Percentiles rank a stretch among this genome's conserved stretches.
Evolutionary conservation across 2,888 invertebrate genomes (phyloP).

Genomic region (Drosophila koepferae): DNA sequence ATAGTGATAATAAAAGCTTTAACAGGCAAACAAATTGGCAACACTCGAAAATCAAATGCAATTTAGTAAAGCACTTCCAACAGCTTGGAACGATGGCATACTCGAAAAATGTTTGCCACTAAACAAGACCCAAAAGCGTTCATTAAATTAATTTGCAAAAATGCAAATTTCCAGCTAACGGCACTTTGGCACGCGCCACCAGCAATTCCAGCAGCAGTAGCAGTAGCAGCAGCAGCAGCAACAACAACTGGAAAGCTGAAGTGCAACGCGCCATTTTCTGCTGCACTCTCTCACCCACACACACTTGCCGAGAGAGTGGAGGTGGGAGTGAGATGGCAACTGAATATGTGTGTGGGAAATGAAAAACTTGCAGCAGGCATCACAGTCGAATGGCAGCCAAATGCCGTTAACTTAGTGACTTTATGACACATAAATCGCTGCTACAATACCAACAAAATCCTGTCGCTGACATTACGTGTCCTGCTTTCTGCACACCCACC

Average conservation of each 20-base stretch:
- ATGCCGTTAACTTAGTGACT: conserved; percentile 82
- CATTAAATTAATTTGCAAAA: conserved; percentile 81
- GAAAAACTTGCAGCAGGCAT: conserved; percentile 46
- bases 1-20: neutral
- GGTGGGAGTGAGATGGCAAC: conserved; percentile 9
- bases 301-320: neutral
- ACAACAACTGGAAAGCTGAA: conserved; percentile 39
- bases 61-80: conserved; percentile 53
- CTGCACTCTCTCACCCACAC: conserved; percentile 37
- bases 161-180: conserved; percentile 78
- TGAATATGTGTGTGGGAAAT: conserved; percentile 11
- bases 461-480: conserved; percentile 45
- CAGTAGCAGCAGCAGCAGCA: conserved; percentile 35
- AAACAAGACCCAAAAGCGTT: conserved; percentile 72
- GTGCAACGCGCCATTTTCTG: conserved; percentile 58
- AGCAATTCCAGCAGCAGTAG: conserved; percentile 42
- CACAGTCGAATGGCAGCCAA: conserved; percentile 71
- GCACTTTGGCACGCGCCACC: conserved; percentile 77
- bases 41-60: conserved; percentile 59
- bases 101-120: conserved; percentile 61
- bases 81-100: conserved; percentile 14
- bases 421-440: conserved; percentile 84
- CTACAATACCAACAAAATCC: conserved; percentile 57
- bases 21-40: conserved; percentile 35
- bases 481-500: conserved; percentile 31